These are phyloP conservation scores for Scatophagus argus DNA, from an alignment of 2,113 vertebrate species.

Conservation along the genomic window DNA sequence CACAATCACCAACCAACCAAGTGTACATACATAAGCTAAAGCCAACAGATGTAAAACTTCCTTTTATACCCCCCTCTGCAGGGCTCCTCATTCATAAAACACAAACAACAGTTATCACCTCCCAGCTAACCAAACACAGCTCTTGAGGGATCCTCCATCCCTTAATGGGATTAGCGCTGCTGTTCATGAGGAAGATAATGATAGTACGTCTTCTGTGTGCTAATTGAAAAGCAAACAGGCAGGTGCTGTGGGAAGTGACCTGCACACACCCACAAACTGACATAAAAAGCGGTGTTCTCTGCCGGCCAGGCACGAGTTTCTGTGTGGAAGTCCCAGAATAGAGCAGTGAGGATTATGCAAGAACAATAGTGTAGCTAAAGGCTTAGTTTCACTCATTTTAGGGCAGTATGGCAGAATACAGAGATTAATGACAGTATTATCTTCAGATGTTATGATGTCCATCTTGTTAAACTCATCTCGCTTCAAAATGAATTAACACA, in stretches of 20 bases:
- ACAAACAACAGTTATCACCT: slow-evolving; percentile 23
- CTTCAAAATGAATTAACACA: slow-evolving; percentile 1
- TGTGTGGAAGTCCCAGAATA: slow-evolving; percentile 56
- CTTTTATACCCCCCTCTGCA: slow-evolving; percentile 31
- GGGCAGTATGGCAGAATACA: slow-evolving; percentile 25
- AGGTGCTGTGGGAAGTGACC: slow-evolving; percentile 43
- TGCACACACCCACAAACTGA: slow-evolving; percentile 10
- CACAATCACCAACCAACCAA: slow-evolving; percentile 36
- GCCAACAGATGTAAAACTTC: slow-evolving; percentile 8
- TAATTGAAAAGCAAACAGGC: slow-evolving; percentile 54
- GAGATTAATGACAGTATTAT: slow-evolving; percentile 47
- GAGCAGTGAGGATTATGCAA: slow-evolving; percentile 64
- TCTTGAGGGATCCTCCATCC: slow-evolving; percentile 14
- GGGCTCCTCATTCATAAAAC: slow-evolving; percentile 56
- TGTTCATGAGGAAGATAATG: slow-evolving; percentile 23
- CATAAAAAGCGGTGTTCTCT: slow-evolving; percentile 24
- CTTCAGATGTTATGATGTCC: slow-evolving; percentile 22
- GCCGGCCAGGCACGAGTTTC: slow-evolving; percentile 23
- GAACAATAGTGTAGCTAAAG: slow-evolving; percentile 68
- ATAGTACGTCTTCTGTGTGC: not conserved
- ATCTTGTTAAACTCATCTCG: slow-evolving; percentile 23
- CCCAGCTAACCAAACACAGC: slow-evolving; percentile 15
- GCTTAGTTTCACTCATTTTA: slow-evolving; percentile 68
- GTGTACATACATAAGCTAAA: not conserved
- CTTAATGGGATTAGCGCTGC: slow-evolving; percentile 46